A percentile compares a stretch with the other conserved stretches of the same genome.
Conservation (phyloP, 2,113 vertebrate species). For the Serilophus lunatus region DNA sequence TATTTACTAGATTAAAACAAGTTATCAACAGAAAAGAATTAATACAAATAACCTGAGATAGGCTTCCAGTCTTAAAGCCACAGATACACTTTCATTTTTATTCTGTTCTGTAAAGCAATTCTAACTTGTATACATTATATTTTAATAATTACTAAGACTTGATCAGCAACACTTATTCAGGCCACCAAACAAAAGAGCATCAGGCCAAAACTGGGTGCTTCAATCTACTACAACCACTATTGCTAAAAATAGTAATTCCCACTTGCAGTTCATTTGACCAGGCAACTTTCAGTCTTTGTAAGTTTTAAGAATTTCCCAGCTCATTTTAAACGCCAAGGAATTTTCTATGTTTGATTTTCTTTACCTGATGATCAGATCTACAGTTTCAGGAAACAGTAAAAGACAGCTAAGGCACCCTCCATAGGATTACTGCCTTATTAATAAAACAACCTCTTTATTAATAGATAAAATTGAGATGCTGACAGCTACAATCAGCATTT, state of each 20-base stretch:
- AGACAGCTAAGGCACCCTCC: neutral
- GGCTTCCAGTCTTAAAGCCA: neutral
- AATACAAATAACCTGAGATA: neutral
- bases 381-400: neutral
- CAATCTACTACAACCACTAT: neutral
- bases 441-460: neutral
- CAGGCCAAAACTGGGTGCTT: neutral
- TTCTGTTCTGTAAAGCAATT: neutral
- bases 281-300: neutral
- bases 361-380: neutral
- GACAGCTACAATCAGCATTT: neutral
- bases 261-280: neutral
- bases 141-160: neutral
- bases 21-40: neutral
- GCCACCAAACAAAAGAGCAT: neutral
- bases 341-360: neutral
- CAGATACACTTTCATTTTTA: neutral
- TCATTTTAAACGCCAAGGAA: neutral
- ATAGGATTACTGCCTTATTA: neutral
- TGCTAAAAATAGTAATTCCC: neutral
- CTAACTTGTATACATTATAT: neutral
- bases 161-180: neutral
- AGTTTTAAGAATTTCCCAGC: neutral
- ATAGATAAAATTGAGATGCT: neutral
- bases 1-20: neutral